Percentiles rank a stretch among this genome's conserved stretches.
Conservation (phyloP, 2,113 vertebrate genomes). For the Pseudorectes ferrugineus region DNA sequence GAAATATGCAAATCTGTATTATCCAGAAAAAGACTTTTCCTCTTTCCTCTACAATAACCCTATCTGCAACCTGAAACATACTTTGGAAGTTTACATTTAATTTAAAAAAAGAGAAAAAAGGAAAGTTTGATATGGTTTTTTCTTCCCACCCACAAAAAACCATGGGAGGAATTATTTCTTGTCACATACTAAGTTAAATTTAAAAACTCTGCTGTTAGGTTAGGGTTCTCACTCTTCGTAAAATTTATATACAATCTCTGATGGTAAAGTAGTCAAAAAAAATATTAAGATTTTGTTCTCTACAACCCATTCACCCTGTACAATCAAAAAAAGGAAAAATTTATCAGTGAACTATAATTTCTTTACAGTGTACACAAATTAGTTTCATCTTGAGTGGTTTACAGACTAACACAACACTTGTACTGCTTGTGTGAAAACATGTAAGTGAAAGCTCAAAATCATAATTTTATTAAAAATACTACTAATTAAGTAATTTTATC, state of each 20-base stretch:
- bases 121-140: not conserved
- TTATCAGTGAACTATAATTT: not conserved
- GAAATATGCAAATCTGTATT: not conserved
- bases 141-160: fast-evolving
- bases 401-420: not conserved
- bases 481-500: not conserved
- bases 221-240: not conserved
- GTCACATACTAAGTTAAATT: not conserved
- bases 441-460: not conserved
- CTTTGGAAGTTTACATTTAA: not conserved
- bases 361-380: not conserved
- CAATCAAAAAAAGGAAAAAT: not conserved
- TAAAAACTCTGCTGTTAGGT: not conserved
- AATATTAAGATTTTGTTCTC: not conserved
- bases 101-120: not conserved
- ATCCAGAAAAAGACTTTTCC: not conserved
- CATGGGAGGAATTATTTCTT: not conserved
- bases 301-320: not conserved
- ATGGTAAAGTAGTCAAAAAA: not conserved
- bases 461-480: not conserved
- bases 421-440: not conserved
- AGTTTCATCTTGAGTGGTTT: not conserved
- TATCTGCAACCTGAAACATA: not conserved
- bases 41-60: not conserved
- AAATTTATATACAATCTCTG: not conserved